Conservation (phyloP, 2,113 vertebrate species). For the Drymodes brunneopygia region DNA sequence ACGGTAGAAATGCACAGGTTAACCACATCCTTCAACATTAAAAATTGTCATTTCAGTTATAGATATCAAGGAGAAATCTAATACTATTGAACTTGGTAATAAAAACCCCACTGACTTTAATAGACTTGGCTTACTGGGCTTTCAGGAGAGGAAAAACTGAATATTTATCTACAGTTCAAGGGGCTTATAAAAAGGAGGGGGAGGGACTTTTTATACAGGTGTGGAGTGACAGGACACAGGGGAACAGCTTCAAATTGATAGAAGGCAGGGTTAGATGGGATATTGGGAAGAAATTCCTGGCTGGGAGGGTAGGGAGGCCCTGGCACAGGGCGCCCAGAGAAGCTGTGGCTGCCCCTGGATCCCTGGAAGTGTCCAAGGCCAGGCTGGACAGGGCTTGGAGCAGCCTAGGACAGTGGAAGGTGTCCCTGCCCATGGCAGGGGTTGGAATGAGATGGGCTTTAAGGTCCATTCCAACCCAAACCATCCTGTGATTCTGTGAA, state of each 20-base stretch:
- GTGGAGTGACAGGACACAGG: background rate
- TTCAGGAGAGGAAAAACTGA: background rate
- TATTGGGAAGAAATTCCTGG: background rate
- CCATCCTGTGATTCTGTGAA: background rate
- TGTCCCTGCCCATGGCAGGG: background rate
- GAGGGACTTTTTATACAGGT: background rate
- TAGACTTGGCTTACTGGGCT: background rate
- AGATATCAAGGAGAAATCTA: background rate
- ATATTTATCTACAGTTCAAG: background rate
- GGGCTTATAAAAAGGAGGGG: background rate
- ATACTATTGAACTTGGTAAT: background rate
- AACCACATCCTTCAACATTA: background rate
- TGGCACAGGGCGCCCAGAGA: background rate
- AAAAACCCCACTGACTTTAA: background rate
- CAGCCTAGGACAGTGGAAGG: background rate
- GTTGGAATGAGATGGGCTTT: accelerated
- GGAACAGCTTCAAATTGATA: background rate
- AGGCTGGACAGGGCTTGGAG: background rate
- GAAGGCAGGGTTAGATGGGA: background rate
- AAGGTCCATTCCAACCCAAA: background rate
- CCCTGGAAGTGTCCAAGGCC: background rate
- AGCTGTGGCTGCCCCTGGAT: background rate
- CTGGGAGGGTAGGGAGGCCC: background rate
- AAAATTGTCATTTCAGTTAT: background rate
- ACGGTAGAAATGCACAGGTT: background rate